Evolutionary conservation across 1,140 invertebrate genomes (phyloP), one percentile per base, ranked within the genome.

Genomic region (Sycobia sp.): DNA sequence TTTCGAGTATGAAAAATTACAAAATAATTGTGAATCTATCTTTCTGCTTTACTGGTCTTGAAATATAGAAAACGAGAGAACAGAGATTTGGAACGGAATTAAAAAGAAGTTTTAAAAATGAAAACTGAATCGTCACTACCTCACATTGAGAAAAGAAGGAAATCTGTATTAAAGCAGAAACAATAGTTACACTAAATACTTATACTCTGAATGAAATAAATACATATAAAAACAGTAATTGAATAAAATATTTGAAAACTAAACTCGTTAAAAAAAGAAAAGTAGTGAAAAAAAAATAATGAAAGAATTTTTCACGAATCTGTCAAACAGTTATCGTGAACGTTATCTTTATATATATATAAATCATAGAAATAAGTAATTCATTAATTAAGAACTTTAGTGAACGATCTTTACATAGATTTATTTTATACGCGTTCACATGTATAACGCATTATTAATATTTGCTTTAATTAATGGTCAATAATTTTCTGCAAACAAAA

Each of bases 301-400:
- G 13, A 54, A 38, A 49, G 50, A 38, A 20, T 22, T 22, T 60
- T 29, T n/a, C 16, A 27, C 36, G 23, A 59, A 50, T 59, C 46
- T 59, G 27, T 60, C 3, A 38, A 53, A 53, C 46, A 61, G 43
- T 32, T 25, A 36, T 58, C 29, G 29, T 58, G 49, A 8, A 25
- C 20, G n/a, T 54, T 39, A 54, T 25, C 25, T 29, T 29, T 55
- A 41, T 43, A 5, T 55, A 29, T 55, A 29, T 55, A 41, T 11
- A 43, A 18, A n/a, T n/a, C n/a, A n/a, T n/a, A n/a, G n/a, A n/a
- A n/a, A n/a, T n/a, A n/a, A n/a, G n/a, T n/a, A n/a, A n/a, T n/a
- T n/a, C n/a, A n/a, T n/a, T n/a, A n/a, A n/a, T n/a, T n/a, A n/a
- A n/a, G n/a, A n/a, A n/a, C n/a, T n/a, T n/a, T n/a, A n/a, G n/a